Evolutionary conservation across 2,113 vertebrate genomes (phyloP).

Genomic region (Cottus gobio): DNA sequence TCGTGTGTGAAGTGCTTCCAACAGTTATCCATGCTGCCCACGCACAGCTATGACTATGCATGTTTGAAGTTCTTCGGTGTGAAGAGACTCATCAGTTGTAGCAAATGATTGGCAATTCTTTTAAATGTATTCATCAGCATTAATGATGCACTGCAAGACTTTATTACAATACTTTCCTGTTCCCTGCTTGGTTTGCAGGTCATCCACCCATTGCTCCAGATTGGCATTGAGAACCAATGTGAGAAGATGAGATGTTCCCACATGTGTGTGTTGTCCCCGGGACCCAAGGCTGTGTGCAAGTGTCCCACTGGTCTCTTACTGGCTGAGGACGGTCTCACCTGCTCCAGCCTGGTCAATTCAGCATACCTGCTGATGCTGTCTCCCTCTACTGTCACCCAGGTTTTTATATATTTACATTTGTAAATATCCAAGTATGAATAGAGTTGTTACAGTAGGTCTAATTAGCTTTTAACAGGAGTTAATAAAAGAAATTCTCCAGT

Average conservation of each 20-base stretch:
- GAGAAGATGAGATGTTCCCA: constrained; percentile 84
- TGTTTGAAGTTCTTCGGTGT: too few relatives aligned
- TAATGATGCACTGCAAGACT: not conserved
- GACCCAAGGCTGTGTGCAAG: constrained; percentile 82
- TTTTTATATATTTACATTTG: constrained; percentile 59
- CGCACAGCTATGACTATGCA: not conserved
- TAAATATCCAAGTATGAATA: not conserved
- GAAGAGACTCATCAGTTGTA: too few relatives aligned
- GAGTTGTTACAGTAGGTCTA: not conserved
- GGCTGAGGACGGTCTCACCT: constrained; percentile 79
- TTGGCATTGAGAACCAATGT: constrained; percentile 77
- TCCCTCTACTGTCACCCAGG: constrained; percentile 83
- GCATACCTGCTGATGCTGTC: constrained; percentile 85
- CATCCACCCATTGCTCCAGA: constrained; percentile 82
- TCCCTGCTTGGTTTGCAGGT: constrained; percentile 63
- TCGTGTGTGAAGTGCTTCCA: not conserved
- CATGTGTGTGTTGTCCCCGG: constrained; percentile 87
- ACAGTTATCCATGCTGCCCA: not conserved
- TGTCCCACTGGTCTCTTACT: constrained; percentile 84
- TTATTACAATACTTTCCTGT: not conserved
- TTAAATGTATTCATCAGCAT: too few relatives aligned
- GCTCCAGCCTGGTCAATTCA: constrained; percentile 77
- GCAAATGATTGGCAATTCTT: too few relatives aligned
- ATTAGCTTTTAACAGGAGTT: not conserved
- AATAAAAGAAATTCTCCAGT: not conserved